Conservation (phyloP, 2,797 vertebrate genomes). For the Natrix natrix region DNA sequence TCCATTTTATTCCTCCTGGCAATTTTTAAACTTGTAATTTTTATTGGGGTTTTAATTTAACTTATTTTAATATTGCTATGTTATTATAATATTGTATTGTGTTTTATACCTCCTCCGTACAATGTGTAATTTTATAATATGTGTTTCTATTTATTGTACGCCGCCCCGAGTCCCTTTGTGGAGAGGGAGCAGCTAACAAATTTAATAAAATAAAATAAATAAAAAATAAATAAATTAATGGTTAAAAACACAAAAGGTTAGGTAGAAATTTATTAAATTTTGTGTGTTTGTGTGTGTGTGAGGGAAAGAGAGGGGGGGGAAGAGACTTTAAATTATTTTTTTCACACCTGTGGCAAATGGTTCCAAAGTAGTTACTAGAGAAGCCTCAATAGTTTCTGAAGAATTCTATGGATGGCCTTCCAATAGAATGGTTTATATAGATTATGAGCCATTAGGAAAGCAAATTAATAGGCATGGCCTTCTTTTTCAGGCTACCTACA, state of each 20-base stretch:
- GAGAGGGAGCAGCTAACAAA: too few species aligned
- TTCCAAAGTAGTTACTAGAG: constrained; percentile 51
- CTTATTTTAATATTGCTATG: too few species aligned
- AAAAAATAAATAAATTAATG: not conserved
- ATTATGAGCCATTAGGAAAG: constrained; percentile 61
- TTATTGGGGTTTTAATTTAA: too few species aligned
- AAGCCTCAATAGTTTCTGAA: constrained; percentile 36
- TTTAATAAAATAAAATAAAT: too few species aligned
- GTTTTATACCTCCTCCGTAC: too few species aligned
- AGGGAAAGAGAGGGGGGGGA: too few species aligned
- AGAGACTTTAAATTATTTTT: constrained; percentile 33
- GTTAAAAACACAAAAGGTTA: not conserved
- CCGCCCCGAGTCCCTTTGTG: too few species aligned
- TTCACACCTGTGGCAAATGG: constrained; percentile 4
- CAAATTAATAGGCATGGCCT: constrained; percentile 64
- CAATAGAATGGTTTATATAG: constrained; percentile 55
- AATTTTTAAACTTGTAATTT: too few species aligned
- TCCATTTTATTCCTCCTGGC: too few species aligned
- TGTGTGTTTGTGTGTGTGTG: constrained; percentile 5
- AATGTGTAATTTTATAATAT: too few species aligned
- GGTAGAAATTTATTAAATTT: constrained; percentile 37
- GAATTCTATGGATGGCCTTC: constrained; percentile 54
- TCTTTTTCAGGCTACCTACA: constrained; percentile 65
- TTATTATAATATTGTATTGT: too few species aligned
- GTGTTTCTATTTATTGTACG: too few species aligned